These are phyloP conservation scores for Rapana venosa DNA, from an alignment of 2,888 invertebrate species.

Conservation along the genomic window DNA sequence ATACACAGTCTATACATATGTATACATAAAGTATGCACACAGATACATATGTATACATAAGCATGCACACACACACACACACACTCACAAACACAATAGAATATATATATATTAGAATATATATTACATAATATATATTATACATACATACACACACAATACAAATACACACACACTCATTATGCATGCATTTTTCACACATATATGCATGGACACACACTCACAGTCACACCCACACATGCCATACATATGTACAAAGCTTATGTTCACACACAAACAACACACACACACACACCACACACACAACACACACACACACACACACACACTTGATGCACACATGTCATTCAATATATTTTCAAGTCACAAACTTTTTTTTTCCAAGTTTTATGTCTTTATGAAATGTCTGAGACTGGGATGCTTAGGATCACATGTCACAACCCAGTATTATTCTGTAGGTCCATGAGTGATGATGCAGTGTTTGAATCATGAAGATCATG, in stretches of 20 bases:
- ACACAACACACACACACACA: background rate
- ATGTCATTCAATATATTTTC: background rate
- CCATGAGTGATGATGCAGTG: no score
- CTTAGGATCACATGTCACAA: no score
- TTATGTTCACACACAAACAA: background rate
- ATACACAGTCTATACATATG: no score
- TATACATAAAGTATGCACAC: no score
- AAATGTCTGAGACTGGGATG: no score
- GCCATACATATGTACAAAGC: background rate
- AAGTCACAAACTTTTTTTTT: no score
- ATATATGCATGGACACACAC: background rate
- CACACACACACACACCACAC: background rate
- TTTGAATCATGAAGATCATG: no score
- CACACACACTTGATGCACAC: background rate
- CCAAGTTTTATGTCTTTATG: no score
- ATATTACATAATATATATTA: background rate
- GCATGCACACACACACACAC: no score
- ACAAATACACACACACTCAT: background rate
- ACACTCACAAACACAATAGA: background rate
- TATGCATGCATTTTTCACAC: background rate
- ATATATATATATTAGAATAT: no score
- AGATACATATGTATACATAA: no score
- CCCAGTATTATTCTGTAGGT: no score
- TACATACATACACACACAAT: background rate
- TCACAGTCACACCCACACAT: background rate